Evolutionary conservation across 2,888 invertebrate genomes (phyloP).

Genomic region (Eutolmus rufibarbis): DNA sequence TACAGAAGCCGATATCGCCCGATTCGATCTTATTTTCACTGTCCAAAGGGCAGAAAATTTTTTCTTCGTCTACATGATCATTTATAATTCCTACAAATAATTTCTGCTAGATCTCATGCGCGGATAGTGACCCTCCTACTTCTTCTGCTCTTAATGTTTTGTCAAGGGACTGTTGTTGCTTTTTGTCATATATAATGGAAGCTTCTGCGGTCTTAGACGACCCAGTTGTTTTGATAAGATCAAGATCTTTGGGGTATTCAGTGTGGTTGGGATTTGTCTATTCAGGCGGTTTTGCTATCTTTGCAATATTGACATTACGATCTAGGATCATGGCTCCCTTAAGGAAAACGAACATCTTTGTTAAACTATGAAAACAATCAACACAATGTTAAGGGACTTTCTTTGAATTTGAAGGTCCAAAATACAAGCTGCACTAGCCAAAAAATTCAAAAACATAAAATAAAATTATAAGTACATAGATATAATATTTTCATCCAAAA

Average conservation of each 20-base stretch:
- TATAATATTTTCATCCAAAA: too few relatives aligned
- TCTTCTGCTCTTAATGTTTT: background rate
- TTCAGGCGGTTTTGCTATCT: background rate
- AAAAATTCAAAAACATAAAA: too few relatives aligned
- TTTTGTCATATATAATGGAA: constrained; percentile 17
- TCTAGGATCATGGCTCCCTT: background rate
- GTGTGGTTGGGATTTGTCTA: constrained; percentile 2
- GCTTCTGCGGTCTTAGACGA: background rate
- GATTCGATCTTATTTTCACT: constrained; percentile 26
- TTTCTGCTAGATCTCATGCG: constrained; percentile 26
- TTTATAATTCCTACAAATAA: constrained; percentile 34
- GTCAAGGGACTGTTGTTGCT: background rate
- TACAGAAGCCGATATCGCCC: constrained; percentile 34
- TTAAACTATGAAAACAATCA: background rate
- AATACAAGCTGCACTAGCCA: too few relatives aligned
- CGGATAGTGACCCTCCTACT: constrained; percentile 26
- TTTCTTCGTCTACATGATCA: constrained; percentile 19
- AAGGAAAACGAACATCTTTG: background rate
- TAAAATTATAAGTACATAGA: too few relatives aligned
- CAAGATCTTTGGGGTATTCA: background rate
- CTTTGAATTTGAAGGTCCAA: background rate
- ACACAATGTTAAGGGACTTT: background rate
- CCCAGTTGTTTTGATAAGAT: constrained; percentile 18
- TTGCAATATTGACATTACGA: constrained; percentile 8
- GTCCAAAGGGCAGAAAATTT: constrained; percentile 13